Evolutionary conservation across 2,113 vertebrate genomes (phyloP).

Genomic region (Phrynosoma blainvillii): DNA sequence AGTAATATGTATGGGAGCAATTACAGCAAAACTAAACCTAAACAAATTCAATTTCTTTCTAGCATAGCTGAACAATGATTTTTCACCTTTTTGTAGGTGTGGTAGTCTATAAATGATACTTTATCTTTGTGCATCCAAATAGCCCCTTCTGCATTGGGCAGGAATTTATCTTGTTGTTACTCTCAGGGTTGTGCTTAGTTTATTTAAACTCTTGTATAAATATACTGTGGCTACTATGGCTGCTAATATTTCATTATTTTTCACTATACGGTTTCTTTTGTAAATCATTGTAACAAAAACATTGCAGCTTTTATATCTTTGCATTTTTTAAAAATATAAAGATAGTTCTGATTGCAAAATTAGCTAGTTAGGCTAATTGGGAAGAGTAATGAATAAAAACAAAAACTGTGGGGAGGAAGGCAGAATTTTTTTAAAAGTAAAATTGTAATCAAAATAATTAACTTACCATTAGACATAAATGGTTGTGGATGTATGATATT

Average conservation of each 20-base stretch:
- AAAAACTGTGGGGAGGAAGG: neutral
- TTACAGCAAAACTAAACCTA: neutral
- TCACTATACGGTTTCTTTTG: neutral
- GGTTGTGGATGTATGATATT: no score
- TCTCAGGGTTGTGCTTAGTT: neutral
- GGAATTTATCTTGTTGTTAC: neutral
- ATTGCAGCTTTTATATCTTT: neutral
- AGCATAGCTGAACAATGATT: neutral
- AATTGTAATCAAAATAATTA: no score
- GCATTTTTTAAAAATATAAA: neutral
- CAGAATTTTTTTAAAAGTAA: no score
- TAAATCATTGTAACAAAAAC: neutral
- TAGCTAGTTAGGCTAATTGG: slow-evolving; percentile 15
- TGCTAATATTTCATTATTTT: neutral
- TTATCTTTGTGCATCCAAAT: neutral
- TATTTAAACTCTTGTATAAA: neutral
- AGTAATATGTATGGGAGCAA: neutral
- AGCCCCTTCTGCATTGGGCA: neutral
- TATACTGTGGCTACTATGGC: neutral
- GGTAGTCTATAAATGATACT: neutral
- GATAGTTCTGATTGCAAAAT: neutral
- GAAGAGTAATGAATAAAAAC: neutral
- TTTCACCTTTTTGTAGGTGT: neutral
- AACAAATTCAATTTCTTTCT: neutral
- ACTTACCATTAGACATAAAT: no score